A percentile compares a stretch with the other conserved stretches of the same genome.
Conservation (phyloP, 35 echinoderm and acorn worm species). For the Anneissia japonica region DNA sequence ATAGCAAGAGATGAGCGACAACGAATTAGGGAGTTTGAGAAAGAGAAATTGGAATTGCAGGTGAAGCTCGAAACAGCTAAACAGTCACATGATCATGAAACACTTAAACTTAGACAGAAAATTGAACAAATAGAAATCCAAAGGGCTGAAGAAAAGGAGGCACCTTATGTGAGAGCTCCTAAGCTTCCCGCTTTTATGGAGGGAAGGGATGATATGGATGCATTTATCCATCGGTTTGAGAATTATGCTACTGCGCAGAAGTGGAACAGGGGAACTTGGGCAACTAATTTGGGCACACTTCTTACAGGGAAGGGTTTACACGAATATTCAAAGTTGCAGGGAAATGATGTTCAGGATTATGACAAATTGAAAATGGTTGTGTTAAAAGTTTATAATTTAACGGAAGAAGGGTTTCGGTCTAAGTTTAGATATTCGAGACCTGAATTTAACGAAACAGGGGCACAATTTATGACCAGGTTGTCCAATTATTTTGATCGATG, state of each 20-base stretch:
- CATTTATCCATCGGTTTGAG: constrained; percentile 33
- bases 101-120: too few species aligned
- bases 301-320: constrained; percentile 23
- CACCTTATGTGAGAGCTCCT: not conserved
- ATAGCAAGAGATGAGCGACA: too few species aligned
- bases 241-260: not conserved
- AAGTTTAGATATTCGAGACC: not conserved
- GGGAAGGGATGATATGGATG: constrained; percentile 51
- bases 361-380: not conserved
- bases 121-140: too few species aligned
- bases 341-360: constrained; percentile 6
- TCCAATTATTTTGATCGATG: constrained; percentile 31
- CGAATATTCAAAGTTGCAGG: not conserved
- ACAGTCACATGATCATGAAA: too few species aligned
- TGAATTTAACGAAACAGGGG: constrained; percentile 9
- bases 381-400: constrained; percentile 17
- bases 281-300: constrained; percentile 11
- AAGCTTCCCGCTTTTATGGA: constrained; percentile 9
- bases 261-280: constrained; percentile 33
- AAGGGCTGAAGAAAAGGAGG: not conserved
- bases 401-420: constrained; percentile 19
- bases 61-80: too few species aligned
- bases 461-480: constrained; percentile 8
- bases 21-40: too few species aligned
- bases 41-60: too few species aligned